Percentiles rank a stretch among this genome's conserved stretches.
Evolutionary conservation across 1,140 invertebrate genomes (phyloP).

Genomic region (Alviniconcha marisindica): DNA sequence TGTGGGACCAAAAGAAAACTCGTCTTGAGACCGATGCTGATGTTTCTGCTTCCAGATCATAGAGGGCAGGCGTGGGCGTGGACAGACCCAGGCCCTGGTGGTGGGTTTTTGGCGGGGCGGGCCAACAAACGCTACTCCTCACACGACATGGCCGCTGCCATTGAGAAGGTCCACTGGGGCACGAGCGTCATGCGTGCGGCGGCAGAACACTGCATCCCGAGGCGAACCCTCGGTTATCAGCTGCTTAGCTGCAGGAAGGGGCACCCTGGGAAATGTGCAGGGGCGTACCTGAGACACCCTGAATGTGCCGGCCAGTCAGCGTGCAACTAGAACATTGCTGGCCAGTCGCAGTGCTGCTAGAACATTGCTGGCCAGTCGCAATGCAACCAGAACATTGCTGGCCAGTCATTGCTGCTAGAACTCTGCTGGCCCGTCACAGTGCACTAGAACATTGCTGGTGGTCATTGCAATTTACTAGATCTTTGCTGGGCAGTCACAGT

Average conservation of each 20-base stretch:
- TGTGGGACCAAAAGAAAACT: too few species aligned
- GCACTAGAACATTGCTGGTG: too few species aligned
- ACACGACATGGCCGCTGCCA: neutral
- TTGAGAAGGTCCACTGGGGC: slow-evolving; percentile 31
- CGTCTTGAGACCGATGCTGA: neutral
- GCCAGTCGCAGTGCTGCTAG: too few species aligned
- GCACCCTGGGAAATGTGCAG: slow-evolving; percentile 22
- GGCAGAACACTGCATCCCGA: slow-evolving; percentile 5
- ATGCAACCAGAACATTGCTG: neutral
- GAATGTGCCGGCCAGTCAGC: neutral
- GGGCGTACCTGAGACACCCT: slow-evolving; percentile 16
- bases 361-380: neutral
- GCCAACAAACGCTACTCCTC: neutral
- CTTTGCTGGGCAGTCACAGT: too few species aligned
- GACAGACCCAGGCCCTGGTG: neutral
- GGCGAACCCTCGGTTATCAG: slow-evolving; percentile 13
- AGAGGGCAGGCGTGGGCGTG: neutral
- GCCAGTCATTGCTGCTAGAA: too few species aligned
- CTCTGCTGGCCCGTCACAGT: too few species aligned
- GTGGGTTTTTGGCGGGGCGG: neutral
- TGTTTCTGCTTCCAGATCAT: slow-evolving; percentile 25
- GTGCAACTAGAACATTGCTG: too few species aligned
- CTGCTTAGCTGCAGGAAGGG: slow-evolving; percentile 12
- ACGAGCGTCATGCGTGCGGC: slow-evolving; percentile 13
- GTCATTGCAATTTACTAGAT: too few species aligned